These are phyloP conservation scores for Fulmarus glacialis DNA, from an alignment of 2,113 vertebrate species.

Conservation along the genomic window DNA sequence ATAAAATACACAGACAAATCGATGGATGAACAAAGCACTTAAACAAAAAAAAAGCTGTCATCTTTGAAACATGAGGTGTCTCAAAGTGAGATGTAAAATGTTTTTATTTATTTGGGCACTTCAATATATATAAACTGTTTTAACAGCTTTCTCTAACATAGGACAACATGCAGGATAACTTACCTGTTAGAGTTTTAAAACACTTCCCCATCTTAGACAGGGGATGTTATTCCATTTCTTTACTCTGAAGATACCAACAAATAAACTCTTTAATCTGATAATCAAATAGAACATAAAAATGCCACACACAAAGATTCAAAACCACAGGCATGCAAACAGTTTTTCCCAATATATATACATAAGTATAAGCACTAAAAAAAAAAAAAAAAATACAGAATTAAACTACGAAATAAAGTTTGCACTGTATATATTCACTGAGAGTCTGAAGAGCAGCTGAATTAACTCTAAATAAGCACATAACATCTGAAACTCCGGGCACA, in stretches of 20 bases:
- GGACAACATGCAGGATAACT: not conserved
- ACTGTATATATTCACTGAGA: not conserved
- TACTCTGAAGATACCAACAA: not conserved
- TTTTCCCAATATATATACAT: not conserved
- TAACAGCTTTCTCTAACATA: not conserved
- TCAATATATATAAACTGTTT: not conserved
- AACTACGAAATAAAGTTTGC: not conserved
- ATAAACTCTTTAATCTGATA: not conserved
- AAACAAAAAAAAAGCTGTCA: not conserved
- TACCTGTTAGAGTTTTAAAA: not conserved
- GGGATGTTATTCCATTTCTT: not conserved
- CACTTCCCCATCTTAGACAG: not conserved
- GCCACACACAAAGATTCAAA: not conserved
- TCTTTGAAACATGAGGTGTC: not conserved
- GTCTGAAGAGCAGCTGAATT: not conserved
- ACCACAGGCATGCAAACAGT: not conserved
- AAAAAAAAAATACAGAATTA: not conserved
- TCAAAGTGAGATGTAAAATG: not conserved
- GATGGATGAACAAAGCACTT: not conserved
- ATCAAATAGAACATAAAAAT: not conserved
- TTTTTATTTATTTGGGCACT: not conserved
- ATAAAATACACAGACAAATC: not conserved
- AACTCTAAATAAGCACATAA: fast-evolving
- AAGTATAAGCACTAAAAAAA: not conserved
- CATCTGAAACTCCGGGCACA: not conserved